phyloP scores from a whole-genome alignment of 2,797 vertebrate species.

The Pempheris klunzingeri region DNA sequence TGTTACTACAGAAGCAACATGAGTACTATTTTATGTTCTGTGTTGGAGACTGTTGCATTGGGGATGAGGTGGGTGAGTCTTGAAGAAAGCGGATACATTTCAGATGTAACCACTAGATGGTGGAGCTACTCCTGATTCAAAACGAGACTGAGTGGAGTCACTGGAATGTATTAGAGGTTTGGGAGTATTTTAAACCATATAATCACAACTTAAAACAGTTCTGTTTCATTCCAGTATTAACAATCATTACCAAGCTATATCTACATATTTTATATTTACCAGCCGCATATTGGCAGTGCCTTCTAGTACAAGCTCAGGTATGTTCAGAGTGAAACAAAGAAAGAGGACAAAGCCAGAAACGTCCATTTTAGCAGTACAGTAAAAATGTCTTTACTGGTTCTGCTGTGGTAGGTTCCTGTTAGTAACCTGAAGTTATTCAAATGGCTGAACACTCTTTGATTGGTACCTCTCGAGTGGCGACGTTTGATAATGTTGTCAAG shows the following conservation, averaged over 20 bases:
- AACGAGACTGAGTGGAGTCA: constrained; percentile 4
- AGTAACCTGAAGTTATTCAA: not conserved
- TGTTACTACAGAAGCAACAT: constrained; percentile 61
- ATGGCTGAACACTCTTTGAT: not conserved
- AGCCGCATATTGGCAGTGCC: not conserved
- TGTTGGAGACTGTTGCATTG: constrained; percentile 41
- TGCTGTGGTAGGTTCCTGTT: not conserved
- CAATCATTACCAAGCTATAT: not conserved
- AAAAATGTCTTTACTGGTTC: not conserved
- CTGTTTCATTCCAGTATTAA: constrained; percentile 9
- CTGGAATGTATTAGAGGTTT: constrained; percentile 22
- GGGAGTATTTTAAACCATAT: constrained; percentile 20
- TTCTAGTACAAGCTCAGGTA: constrained; percentile 11
- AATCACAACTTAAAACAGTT: constrained; percentile 25
- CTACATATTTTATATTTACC: not conserved
- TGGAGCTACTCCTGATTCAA: constrained; percentile 60
- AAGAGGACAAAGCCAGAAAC: constrained; percentile 14
- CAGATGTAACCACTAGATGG: constrained; percentile 75
- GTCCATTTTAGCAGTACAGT: not conserved
- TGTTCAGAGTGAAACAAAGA: constrained; percentile 24
- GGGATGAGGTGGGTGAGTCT: constrained; percentile 7
- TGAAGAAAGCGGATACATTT: constrained; percentile 37
- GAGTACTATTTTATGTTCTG: constrained; percentile 52
- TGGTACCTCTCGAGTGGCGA: not conserved
- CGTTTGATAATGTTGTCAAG: not conserved